phyloP scores from a whole-genome alignment of 1,140 invertebrate species.

The Drosophila obscura region DNA sequence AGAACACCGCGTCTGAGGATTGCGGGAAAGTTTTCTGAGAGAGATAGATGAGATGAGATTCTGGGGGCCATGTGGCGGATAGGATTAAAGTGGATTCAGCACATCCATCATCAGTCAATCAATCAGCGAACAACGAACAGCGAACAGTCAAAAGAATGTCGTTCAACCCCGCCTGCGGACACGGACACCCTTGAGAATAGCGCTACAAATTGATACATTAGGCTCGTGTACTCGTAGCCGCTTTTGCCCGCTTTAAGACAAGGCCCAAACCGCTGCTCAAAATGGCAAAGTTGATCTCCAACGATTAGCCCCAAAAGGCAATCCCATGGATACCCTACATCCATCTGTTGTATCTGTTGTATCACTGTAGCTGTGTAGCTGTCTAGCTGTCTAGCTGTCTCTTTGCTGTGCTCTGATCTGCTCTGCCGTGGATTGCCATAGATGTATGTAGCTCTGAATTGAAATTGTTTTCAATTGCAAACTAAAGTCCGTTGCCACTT shows the following conservation, averaged over 20 bases:
- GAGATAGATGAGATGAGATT: slow-evolving; percentile 34
- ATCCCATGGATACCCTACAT: slow-evolving; percentile 64
- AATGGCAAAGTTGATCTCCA: slow-evolving; percentile 69
- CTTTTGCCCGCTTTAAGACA: slow-evolving; percentile 49
- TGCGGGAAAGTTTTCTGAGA: slow-evolving; percentile 3
- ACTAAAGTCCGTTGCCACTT: slow-evolving; percentile 50
- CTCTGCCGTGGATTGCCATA: slow-evolving; percentile 36
- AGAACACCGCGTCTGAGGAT: too few relatives aligned
- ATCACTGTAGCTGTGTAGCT: slow-evolving; percentile 8
- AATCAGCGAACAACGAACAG: not conserved
- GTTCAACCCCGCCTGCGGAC: slow-evolving; percentile 42
- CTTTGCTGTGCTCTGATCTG: slow-evolving; percentile 6
- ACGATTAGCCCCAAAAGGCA: slow-evolving; percentile 68
- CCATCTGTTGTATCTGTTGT: slow-evolving; percentile 1
- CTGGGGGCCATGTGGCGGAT: slow-evolving; percentile 40
- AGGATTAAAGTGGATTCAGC: slow-evolving; percentile 14
- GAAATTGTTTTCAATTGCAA: slow-evolving; percentile 57
- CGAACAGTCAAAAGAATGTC: slow-evolving; percentile 31
- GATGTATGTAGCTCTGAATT: slow-evolving; percentile 48
- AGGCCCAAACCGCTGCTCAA: slow-evolving; percentile 51
- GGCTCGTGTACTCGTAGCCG: slow-evolving; percentile 40
- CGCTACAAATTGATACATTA: slow-evolving; percentile 64
- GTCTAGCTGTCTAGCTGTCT: too few relatives aligned
- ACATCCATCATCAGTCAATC: not conserved
- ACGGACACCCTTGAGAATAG: slow-evolving; percentile 71